Evolutionary conservation across 2,113 vertebrate genomes (phyloP).

Genomic region (Bucco capensis): DNA sequence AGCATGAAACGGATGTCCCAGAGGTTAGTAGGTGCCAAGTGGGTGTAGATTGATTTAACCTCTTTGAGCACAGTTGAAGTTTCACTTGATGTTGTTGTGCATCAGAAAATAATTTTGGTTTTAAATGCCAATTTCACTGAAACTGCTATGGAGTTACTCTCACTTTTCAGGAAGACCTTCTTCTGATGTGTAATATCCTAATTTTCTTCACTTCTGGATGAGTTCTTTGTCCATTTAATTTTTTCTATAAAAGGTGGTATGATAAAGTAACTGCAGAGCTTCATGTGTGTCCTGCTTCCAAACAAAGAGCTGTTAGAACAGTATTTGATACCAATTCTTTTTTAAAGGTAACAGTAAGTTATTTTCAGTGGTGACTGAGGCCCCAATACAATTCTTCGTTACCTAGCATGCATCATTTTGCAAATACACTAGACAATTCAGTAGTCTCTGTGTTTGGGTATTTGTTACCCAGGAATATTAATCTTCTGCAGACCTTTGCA

Average conservation of each 20-base stretch:
- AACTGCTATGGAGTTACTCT: background rate
- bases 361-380: background rate
- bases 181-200: background rate
- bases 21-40: constrained; percentile 78
- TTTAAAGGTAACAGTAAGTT: background rate
- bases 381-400: background rate
- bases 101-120: background rate
- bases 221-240: background rate
- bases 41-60: background rate
- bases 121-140: background rate
- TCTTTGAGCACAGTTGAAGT: background rate
- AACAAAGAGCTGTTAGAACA: background rate
- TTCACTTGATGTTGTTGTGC: background rate
- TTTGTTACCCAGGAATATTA: background rate
- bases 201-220: background rate
- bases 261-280: background rate
- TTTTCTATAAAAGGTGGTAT: background rate
- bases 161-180: background rate
- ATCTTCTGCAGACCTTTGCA: background rate
- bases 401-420: background rate
- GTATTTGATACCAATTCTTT: background rate
- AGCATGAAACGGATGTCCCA: constrained; percentile 91
- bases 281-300: background rate
- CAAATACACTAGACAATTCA: background rate
- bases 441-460: background rate